These are phyloP conservation scores for Meta bourneti DNA, from an alignment of 2,888 invertebrate species.

Conservation along the genomic window DNA sequence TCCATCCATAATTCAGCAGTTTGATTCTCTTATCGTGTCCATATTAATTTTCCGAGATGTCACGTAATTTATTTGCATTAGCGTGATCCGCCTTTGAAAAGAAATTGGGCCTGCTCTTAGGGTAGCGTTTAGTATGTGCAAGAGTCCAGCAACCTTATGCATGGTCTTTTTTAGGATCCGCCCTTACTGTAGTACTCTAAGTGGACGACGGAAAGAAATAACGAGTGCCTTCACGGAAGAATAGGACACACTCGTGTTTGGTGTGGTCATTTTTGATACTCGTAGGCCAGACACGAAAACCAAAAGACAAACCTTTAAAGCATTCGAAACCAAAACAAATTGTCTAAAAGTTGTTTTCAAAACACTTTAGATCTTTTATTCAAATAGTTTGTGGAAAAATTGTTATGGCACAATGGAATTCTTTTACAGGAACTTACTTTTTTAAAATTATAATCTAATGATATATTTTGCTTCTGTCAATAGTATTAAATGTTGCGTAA, in stretches of 20 bases:
- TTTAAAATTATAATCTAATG: no score
- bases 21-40: conserved; percentile 5
- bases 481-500: no score
- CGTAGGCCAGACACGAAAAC: neutral
- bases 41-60: neutral
- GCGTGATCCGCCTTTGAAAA: conserved; percentile 19
- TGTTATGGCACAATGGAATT: no score
- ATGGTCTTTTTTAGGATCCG: neutral
- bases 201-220: neutral
- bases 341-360: no score
- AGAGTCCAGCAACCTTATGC: conserved; percentile 21
- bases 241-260: neutral
- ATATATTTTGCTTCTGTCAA: no score
- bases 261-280: neutral
- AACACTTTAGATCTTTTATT: no score
- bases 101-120: conserved; percentile 1
- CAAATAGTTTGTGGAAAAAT: no score
- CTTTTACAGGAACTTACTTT: no score
- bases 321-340: no score
- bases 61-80: conserved; percentile 25
- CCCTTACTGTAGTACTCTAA: neutral
- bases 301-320: neutral
- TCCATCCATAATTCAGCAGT: neutral
- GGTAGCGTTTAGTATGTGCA: neutral
- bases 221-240: neutral